Conservation (phyloP, 2,888 invertebrate genomes). For the Camptogramma bilineatum region DNA sequence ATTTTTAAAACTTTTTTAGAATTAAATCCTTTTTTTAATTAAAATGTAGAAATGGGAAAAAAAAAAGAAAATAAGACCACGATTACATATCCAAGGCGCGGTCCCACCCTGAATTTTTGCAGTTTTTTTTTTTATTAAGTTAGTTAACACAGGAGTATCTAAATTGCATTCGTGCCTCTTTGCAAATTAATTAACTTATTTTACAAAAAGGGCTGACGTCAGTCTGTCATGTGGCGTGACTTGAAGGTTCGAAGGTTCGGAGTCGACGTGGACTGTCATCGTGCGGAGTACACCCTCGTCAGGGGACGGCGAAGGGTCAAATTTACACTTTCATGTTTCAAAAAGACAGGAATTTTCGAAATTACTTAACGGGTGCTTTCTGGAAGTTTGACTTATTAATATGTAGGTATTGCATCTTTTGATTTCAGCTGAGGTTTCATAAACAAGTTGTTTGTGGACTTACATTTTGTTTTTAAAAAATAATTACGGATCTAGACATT, state of each 20-base stretch:
- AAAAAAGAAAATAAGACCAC: too few relatives aligned
- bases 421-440: too few relatives aligned
- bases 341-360: slow-evolving; percentile 10
- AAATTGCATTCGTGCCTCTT: not conserved
- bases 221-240: slow-evolving; percentile 29
- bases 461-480: too few relatives aligned
- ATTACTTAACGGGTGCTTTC: slow-evolving; percentile 1
- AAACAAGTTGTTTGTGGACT: too few relatives aligned
- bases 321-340: slow-evolving; percentile 35
- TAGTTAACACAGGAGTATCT: not conserved
- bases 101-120: too few relatives aligned
- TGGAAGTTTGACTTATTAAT: too few relatives aligned
- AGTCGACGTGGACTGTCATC: slow-evolving; percentile 58
- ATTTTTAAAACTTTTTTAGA: not conserved
- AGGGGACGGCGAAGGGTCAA: slow-evolving; percentile 45
- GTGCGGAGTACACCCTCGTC: slow-evolving; percentile 53
- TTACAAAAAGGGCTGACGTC: not conserved
- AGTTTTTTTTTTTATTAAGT: too few relatives aligned
- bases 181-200: not conserved
- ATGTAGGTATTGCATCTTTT: too few relatives aligned
- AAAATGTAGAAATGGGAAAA: too few relatives aligned
- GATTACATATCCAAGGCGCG: too few relatives aligned
- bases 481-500: too few relatives aligned
- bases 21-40: too few relatives aligned
- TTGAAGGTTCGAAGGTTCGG: slow-evolving; percentile 40